These are phyloP conservation scores for Lichenostomus cassidix DNA, from an alignment of 2,113 vertebrate genomes.

Conservation along the genomic window DNA sequence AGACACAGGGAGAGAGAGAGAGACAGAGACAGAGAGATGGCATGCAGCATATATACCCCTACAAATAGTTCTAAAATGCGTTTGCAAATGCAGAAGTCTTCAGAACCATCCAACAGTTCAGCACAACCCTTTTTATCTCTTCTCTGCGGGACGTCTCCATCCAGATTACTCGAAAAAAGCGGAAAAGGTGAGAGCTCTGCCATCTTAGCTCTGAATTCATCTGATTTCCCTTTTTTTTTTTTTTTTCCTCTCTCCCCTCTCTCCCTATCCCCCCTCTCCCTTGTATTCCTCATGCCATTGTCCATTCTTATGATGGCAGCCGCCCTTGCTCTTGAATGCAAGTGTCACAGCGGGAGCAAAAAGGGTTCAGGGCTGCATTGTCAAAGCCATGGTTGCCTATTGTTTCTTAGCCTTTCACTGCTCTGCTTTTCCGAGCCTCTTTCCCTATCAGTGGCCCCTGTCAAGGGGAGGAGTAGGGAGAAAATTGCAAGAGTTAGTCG, in stretches of 20 bases:
- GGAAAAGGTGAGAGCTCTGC: constrained; percentile 78
- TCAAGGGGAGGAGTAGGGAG: constrained; percentile 73
- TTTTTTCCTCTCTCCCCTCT: background rate
- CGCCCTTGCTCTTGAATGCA: constrained; percentile 72
- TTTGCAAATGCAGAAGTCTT: constrained; percentile 75
- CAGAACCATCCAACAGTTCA: constrained; percentile 74
- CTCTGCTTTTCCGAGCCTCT: constrained; percentile 65
- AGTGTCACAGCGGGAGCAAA: constrained; percentile 74
- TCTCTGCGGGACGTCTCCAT: constrained; percentile 73
- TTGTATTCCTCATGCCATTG: constrained; percentile 73
- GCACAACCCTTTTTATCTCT: constrained; percentile 74
- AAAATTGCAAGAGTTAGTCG: constrained; percentile 69
- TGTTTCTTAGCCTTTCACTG: constrained; percentile 74
- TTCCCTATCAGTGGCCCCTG: constrained; percentile 73
- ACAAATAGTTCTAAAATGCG: constrained; percentile 75
- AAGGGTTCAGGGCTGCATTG: constrained; percentile 71
- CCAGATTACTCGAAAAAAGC: constrained; percentile 70
- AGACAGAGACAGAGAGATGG: constrained; percentile 68
- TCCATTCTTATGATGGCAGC: constrained; percentile 72
- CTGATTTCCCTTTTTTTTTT: constrained; percentile 60
- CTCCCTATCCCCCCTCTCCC: constrained; percentile 17
- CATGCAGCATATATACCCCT: constrained; percentile 68
- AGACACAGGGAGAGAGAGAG: constrained; percentile 41
- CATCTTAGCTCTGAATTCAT: constrained; percentile 76
- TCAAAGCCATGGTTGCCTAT: constrained; percentile 75